phyloP scores from a whole-genome alignment of 2,797 vertebrate genomes.

The Hephaestus fuliginosus region DNA sequence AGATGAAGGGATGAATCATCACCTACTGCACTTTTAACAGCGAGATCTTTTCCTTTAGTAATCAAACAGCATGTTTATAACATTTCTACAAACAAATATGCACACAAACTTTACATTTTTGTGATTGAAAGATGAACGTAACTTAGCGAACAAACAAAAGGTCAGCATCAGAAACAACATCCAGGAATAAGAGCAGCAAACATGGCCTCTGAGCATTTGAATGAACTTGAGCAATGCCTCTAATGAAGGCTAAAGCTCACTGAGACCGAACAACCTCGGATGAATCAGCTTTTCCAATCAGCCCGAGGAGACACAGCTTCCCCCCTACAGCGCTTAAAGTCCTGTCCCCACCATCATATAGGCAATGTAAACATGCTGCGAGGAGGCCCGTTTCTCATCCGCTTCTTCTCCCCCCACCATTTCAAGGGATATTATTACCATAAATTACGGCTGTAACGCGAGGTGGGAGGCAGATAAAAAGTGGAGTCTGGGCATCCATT shows the following conservation, averaged over 20 bases:
- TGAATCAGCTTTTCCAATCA: conserved; percentile 58
- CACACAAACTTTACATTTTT: neutral
- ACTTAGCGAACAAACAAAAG: neutral
- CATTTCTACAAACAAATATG: neutral
- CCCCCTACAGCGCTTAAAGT: conserved; percentile 25
- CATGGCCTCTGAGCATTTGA: conserved; percentile 19
- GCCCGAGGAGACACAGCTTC: conserved; percentile 17
- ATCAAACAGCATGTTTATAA: no score
- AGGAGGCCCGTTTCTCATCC: conserved; percentile 50
- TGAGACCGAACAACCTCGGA: conserved; percentile 40
- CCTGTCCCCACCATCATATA: conserved; percentile 31
- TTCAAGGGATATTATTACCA: conserved; percentile 72
- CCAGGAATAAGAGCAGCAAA: neutral
- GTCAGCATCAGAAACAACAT: neutral
- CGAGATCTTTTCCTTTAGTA: neutral
- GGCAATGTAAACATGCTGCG: conserved; percentile 55
- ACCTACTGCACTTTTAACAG: neutral
- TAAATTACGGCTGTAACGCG: conserved; percentile 70
- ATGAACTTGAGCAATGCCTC: conserved; percentile 28
- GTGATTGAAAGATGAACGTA: neutral
- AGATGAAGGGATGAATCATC: conserved; percentile 21
- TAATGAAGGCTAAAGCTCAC: conserved; percentile 44
- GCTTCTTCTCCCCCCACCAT: conserved; percentile 51
- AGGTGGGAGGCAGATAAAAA: conserved; percentile 67
- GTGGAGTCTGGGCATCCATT: conserved; percentile 69